These are phyloP conservation scores for Calephelis nemesis DNA, from an alignment of 1,140 invertebrate species.

Conservation along the genomic window DNA sequence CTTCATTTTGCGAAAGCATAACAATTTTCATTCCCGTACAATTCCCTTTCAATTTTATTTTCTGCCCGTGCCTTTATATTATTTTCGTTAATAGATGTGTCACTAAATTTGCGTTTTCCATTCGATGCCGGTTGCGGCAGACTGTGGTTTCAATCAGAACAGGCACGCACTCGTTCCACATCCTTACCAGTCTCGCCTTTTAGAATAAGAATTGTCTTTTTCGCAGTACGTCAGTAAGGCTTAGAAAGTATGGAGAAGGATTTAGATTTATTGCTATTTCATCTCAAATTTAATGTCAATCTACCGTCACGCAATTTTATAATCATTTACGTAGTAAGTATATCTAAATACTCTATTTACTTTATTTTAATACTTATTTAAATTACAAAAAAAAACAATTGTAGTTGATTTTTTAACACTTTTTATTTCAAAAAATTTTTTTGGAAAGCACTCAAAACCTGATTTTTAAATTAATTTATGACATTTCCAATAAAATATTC, in stretches of 20 bases:
- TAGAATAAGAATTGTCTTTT: slow-evolving; percentile 79
- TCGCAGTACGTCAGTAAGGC: slow-evolving; percentile 54
- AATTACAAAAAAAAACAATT: too few species aligned
- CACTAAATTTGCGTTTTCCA: slow-evolving; percentile 77
- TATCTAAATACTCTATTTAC: too few species aligned
- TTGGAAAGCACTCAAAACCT: too few species aligned
- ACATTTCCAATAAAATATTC: too few species aligned
- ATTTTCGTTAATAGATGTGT: slow-evolving; percentile 75
- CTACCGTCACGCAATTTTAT: too few species aligned
- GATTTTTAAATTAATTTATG: too few species aligned
- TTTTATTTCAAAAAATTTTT: too few species aligned
- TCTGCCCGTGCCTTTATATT: slow-evolving; percentile 56
- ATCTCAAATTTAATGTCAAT: too few species aligned
- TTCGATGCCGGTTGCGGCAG: slow-evolving; percentile 58
- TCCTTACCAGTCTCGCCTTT: slow-evolving; percentile 71
- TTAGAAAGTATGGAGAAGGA: slow-evolving; percentile 48
- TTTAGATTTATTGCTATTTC: slow-evolving; percentile 22
- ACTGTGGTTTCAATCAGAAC: slow-evolving; percentile 75
- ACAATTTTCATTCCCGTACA: slow-evolving; percentile 4
- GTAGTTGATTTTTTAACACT: too few species aligned
- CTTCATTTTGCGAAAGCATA: slow-evolving; percentile 1
- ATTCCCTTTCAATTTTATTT: slow-evolving; percentile 51
- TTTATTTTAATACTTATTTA: too few species aligned
- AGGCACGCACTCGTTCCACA: slow-evolving; percentile 73
- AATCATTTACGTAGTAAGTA: too few species aligned